Evolutionary conservation across 2,888 invertebrate genomes (phyloP), one percentile per base, ranked within the genome.

Genomic region (Lydus trimaculatus): DNA sequence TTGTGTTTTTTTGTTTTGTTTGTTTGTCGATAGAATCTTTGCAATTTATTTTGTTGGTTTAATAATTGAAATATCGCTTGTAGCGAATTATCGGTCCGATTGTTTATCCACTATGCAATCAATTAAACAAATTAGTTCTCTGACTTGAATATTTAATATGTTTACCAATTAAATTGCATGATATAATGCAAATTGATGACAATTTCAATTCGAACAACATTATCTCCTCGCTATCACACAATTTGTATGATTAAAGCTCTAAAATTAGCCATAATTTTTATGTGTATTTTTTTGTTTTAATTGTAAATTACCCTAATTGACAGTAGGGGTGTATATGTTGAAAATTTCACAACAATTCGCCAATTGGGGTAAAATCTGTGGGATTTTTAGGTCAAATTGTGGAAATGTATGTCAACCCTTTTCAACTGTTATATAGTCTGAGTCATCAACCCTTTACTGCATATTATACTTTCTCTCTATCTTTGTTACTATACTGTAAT

Each of bases 331-430:
- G 39, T 39, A 39, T 0, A 23, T 23, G 25, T 25, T 56, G 25
- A 25, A 56, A 23, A 25, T 25, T 56, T 25, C 25, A 15, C 48
- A 13, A 25, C 15, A 39, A 39, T 39, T 39, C 15, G 39, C 39
- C 1, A 39, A 17, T 15, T 25, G 15, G 56, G 25, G 13, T 23
- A 1, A 8, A 56, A 56, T 56, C 25, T 56, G 56, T 25, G 56
- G 13, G 56, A 56, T 56, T 65, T 69, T 66, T 65, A 65, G 75
- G 73, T 69, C 73, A 73, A 67, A 71, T 77, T 77, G 77, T 78
- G 77, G 75, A 80, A 81, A 80, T 81, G 75, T 80, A 73, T 80
- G 80, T 79, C 79, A 80, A 81, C 79, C 81, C 80, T 77, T 71
- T 73, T 67, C 72, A 70, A 56, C 25, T 25, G 25, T 56, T 56